A percentile compares a stretch with the other conserved stretches of the same genome.
Conservation (phyloP, 2,113 vertebrate genomes). For the Takifugu bimaculatus region DNA sequence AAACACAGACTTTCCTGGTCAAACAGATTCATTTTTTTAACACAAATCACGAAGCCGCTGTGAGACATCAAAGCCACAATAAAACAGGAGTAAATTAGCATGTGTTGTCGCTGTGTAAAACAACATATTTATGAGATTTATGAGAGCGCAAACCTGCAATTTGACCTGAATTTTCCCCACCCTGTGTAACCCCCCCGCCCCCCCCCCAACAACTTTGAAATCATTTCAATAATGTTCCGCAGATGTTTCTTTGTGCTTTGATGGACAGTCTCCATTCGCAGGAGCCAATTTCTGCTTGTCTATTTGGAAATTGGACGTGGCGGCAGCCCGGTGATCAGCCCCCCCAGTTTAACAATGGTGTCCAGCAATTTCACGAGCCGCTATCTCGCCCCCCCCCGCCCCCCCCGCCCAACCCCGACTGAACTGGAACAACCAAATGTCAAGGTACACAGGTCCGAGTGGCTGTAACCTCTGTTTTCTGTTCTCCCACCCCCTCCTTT, state of each 20-base stretch:
- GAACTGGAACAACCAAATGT: slow-evolving; percentile 63
- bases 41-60: not conserved
- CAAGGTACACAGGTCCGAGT: slow-evolving; percentile 65
- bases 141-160: slow-evolving; percentile 54
- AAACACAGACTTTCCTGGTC: too few relatives aligned
- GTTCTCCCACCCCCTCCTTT: slow-evolving; percentile 27
- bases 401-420: slow-evolving; percentile 6
- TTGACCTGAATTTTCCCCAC: slow-evolving; percentile 48
- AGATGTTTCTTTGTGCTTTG: slow-evolving; percentile 33
- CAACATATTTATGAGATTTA: slow-evolving; percentile 49
- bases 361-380: slow-evolving; percentile 70
- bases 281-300: slow-evolving; percentile 24
- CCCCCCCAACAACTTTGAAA: slow-evolving; percentile 41
- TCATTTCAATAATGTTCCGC: slow-evolving; percentile 60
- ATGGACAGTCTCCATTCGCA: too few relatives aligned
- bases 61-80: slow-evolving; percentile 8
- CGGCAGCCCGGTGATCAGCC: slow-evolving; percentile 57
- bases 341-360: slow-evolving; percentile 74
- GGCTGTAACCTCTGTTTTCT: slow-evolving; percentile 59
- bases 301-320: slow-evolving; percentile 62
- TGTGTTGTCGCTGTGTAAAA: slow-evolving; percentile 27
- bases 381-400: slow-evolving; percentile 38
- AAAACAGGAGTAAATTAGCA: slow-evolving; percentile 33
- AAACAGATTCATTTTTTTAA: not conserved
- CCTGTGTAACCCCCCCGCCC: slow-evolving; percentile 9